Evolutionary conservation across 1,140 invertebrate genomes (phyloP).

Genomic region (Drosophila sechellia): DNA sequence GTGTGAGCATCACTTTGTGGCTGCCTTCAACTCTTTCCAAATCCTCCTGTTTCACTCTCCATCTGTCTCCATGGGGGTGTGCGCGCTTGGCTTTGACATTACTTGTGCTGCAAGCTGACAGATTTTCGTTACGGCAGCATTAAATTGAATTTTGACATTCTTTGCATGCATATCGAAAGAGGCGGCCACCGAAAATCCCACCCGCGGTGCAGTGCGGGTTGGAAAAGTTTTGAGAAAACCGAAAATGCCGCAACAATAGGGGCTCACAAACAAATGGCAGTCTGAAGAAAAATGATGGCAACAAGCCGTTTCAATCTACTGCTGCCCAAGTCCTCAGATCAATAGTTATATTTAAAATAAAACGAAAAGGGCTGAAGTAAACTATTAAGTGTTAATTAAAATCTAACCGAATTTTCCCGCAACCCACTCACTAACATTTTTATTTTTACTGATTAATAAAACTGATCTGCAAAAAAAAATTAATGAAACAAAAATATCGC

Average conservation of each 20-base stretch:
- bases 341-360: background rate
- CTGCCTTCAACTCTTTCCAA: slow-evolving; percentile 11
- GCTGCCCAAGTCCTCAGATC: background rate
- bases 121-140: slow-evolving; percentile 77
- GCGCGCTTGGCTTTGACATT: slow-evolving; percentile 74
- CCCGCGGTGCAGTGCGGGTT: background rate
- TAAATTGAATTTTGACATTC: slow-evolving; percentile 83
- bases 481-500: no score
- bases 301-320: background rate
- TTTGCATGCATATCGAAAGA: slow-evolving; percentile 61
- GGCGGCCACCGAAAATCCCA: background rate
- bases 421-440: no score
- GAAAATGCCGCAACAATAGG: slow-evolving; percentile 1
- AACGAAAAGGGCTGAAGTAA: no score
- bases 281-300: background rate
- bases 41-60: slow-evolving; percentile 1
- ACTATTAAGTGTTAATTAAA: no score
- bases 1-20: slow-evolving; percentile 41
- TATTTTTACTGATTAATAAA: no score
- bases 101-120: slow-evolving; percentile 81
- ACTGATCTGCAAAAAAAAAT: no score
- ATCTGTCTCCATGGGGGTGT: slow-evolving; percentile 14
- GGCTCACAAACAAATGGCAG: background rate
- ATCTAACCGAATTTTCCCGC: no score
- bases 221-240: background rate